Base-by-base conservation (phyloP, 2,888 invertebrate genomes). In the Macaria liturata region DNA sequence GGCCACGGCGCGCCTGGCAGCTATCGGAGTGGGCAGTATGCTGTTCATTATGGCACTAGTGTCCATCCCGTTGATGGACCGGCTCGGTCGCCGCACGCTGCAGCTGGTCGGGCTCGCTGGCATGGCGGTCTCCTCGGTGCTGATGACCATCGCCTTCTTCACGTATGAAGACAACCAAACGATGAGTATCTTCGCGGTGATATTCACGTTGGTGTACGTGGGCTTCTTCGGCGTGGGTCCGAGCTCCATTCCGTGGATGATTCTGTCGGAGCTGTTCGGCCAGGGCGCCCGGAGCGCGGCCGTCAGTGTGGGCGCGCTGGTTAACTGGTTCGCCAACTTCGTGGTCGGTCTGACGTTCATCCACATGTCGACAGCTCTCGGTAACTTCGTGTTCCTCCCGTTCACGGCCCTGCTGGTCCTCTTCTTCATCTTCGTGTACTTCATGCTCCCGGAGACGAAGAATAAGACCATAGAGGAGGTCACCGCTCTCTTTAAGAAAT, bases 1-100 rank as follows among this genome's bases (percentile, higher is more conserved):
- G 46, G 87, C 93, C 54, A 85, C 90, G 40, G 95, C 95, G 40
- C 91, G 94, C 62, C 92, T 94, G 72, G 95, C 95, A 9, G 94
- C 95, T 4, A 95, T 95, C 57, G 95, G 95, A 32, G 95, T 94
- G 1, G 95, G 96, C 42, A 94, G 93, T 51, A 94, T 95, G 59
- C 93, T 95, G 88, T 94, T 96, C 42, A 80, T 94, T 49, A 95
- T 95, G 95, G 95, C 96, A 4, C 79, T 96, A n/a, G 93, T 95
- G 4, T 95, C 95, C 5, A 94, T 96, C 61, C 95, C 95, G n/a
- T 78, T 96, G 67, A 95, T 96, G 94, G 96, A 96, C 76, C 89
- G 94, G 20, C 89, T 94, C 45, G 96, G 96, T 8, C 86, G 96
- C 61, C 91, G 95, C 51, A 95, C 95, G 0, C 85, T 96, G 49